Evolutionary conservation across 2,797 vertebrate genomes (phyloP).

Genomic region (Sebastes vulpes): DNA sequence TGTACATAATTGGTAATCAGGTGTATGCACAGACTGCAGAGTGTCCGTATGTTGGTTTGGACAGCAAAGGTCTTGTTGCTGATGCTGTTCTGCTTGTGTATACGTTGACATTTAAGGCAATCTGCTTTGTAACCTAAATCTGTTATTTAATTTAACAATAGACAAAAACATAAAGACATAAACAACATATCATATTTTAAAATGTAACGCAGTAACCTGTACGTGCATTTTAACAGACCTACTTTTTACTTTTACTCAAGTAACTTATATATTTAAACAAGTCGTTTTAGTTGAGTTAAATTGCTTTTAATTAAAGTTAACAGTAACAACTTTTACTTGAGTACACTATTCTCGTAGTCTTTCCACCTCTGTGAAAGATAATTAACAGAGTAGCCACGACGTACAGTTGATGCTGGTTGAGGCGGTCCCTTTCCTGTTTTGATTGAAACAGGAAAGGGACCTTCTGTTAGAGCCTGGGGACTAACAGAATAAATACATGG

Average conservation of each 20-base stretch:
- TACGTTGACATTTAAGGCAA: too few species aligned
- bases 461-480: not conserved
- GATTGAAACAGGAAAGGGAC: not conserved
- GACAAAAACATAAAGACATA: too few species aligned
- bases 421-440: conserved; percentile 1
- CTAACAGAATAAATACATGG: not conserved
- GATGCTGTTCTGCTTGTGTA: too few species aligned
- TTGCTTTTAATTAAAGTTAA: not conserved
- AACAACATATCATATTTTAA: too few species aligned
- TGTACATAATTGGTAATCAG: not conserved
- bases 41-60: too few species aligned
- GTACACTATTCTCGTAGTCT: not conserved
- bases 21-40: too few species aligned
- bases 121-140: too few species aligned
- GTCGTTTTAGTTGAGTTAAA: not conserved
- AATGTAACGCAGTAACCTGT: too few species aligned
- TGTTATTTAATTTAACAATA: too few species aligned
- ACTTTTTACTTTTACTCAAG: not conserved
- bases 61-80: too few species aligned
- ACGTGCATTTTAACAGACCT: not conserved
- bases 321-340: not conserved
- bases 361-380: not conserved
- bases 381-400: not conserved
- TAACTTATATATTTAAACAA: not conserved
- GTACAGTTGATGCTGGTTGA: not conserved